Base-by-base conservation (phyloP, 2,888 invertebrate species). In the Cacoxenus indagator region DNA sequence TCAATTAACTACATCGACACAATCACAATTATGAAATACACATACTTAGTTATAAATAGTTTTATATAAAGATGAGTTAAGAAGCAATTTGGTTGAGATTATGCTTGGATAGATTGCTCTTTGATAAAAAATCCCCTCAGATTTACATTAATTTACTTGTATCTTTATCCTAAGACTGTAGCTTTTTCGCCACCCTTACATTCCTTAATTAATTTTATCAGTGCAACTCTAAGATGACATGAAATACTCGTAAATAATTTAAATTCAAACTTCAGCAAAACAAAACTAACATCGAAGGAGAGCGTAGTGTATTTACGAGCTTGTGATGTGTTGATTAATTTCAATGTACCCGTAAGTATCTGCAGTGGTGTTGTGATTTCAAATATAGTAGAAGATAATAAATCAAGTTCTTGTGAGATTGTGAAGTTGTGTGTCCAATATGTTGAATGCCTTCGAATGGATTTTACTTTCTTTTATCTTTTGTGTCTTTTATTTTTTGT, bases 111-210 rank as follows among this genome's bases (percentile, higher is more conserved):
- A 65, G 67, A 68, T 64, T 67, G 64, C 27, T 62, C 64, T 71
- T n/a, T 74, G 74, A 75, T 73, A 75, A 75, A 75, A 75, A 75
- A 75, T 68, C 72, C 69, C 68, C 65, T 69, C 66, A 46, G 57
- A 68, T 69, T 69, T 61, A 65, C 61, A n/a, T 65, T 73, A 69
- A 73, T 57, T 71, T 67, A 65, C 45, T 37, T 65, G 68, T 73
- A 72, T 51, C 69, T 29, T 65, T 70, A 45, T 75, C 73, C 75
- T 73, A 37, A 37, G 37, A 37, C 79, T 69, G 70, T 75, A 78
- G 66, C 64, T 67, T 57, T 65, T 67, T 54, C 64, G 29, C 48
- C 14, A 14, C 24, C 8, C 6, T 55, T 24, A 65, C 67, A 29
- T 54, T 46, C 48, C 64, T 68, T 37, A 1, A 11, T 37, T 2